Percentiles rank a stretch among this genome's conserved stretches.
phyloP scores from a whole-genome alignment of 2,113 vertebrate genomes.

The Pantherophis guttatus region DNA sequence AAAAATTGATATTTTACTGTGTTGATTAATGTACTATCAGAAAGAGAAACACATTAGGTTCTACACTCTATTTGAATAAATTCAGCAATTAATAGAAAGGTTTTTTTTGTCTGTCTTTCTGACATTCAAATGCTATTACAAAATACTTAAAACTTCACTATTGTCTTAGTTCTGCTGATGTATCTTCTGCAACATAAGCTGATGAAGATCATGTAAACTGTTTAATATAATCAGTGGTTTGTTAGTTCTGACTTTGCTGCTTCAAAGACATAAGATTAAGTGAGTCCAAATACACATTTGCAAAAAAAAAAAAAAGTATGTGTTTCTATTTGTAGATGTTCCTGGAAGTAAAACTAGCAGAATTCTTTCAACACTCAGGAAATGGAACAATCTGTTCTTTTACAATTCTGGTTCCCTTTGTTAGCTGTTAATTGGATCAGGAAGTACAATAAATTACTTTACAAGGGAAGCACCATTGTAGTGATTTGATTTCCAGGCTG shows the following conservation, averaged over 20 bases:
- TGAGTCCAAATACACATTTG: not conserved
- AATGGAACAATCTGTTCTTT: not conserved
- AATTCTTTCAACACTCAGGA: not conserved
- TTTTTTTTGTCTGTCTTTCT: fast-evolving
- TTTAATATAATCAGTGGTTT: fast-evolving
- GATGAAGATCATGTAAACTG: not conserved
- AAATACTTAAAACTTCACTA: conserved; percentile 18
- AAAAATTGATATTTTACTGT: not conserved
- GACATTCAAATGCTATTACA: not conserved
- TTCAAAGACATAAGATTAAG: not conserved
- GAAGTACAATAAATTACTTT: not conserved
- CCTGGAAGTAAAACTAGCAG: not conserved
- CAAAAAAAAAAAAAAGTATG: not conserved
- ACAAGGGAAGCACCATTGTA: not conserved
- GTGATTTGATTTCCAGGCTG: not conserved
- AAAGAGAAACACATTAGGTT: not conserved
- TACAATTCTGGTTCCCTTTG: not conserved
- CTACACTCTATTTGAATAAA: not conserved
- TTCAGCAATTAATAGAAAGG: not conserved
- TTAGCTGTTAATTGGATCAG: conserved; percentile 1
- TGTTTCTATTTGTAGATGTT: fast-evolving
- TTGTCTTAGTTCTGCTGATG: not conserved
- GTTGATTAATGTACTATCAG: not conserved
- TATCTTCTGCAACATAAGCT: not conserved
- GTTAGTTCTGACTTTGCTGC: not conserved